Conservation (phyloP, 2,888 invertebrate genomes). For the Podotricha telesiphe region DNA sequence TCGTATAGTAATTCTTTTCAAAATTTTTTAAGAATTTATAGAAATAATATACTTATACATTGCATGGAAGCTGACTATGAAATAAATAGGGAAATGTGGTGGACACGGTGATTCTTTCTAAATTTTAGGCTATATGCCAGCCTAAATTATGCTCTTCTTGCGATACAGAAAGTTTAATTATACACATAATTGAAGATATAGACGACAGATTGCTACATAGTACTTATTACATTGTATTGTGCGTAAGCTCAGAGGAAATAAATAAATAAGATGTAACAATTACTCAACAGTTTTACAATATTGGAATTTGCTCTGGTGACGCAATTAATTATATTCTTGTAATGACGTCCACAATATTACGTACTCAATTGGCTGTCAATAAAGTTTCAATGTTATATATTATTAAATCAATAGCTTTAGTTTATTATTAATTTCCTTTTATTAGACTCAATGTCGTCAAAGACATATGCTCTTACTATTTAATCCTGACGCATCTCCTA, state of each 20-base stretch:
- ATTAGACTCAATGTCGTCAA: slow-evolving; percentile 10
- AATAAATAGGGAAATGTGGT: too few species aligned
- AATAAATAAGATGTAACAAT: neutral
- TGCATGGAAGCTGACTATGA: too few species aligned
- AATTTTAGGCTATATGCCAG: too few species aligned
- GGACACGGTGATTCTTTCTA: too few species aligned
- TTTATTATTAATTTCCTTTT: slow-evolving; percentile 18
- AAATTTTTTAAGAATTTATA: too few species aligned
- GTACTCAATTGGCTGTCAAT: slow-evolving; percentile 37
- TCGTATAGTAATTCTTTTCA: too few species aligned
- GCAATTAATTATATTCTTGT: slow-evolving; percentile 29
- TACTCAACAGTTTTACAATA: slow-evolving; percentile 8
- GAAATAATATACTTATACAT: too few species aligned
- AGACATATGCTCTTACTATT: neutral
- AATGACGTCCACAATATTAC: slow-evolving; percentile 33
- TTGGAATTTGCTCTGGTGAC: slow-evolving; percentile 28
- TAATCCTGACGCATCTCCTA: neutral
- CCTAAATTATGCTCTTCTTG: too few species aligned
- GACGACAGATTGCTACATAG: neutral
- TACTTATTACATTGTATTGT: neutral
- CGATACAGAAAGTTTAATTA: too few species aligned
- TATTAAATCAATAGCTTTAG: slow-evolving; percentile 11
- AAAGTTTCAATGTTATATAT: slow-evolving; percentile 23
- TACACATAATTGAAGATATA: neutral
- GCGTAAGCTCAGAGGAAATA: neutral